Evolutionary conservation across 2,888 invertebrate genomes (phyloP), one percentile per base, ranked within the genome.

Genomic region (Leucophora obtusa): DNA sequence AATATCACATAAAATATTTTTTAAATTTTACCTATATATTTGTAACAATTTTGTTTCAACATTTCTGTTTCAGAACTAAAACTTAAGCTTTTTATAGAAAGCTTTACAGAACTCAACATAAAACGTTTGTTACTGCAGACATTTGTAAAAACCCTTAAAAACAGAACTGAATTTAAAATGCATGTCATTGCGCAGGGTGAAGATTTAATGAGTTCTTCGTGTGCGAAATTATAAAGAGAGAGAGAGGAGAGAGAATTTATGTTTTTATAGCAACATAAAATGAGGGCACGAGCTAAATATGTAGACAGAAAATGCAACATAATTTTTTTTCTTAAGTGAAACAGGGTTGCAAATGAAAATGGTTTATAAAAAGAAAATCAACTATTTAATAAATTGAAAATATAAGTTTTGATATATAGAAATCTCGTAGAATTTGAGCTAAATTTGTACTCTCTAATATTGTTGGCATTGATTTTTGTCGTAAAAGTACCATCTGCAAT

Each of bases 191-290:
- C 71, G 66, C 60, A 54, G 43, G 51, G 60, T n/a, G 53, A 7
- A 33, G 18, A 38, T 17, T 62, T 21, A 18, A 11, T 14, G 21
- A 17, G 17, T 33, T 17, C 1, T 11, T 17, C 59, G 3, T 7
- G 38, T 10, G 33, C 2, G 11, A 17, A 60, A 17, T 53, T 18
- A 33, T 7, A 50, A 35, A 11, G 18, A n/a, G 21, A 56, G 66
- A 53, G 54, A 14, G 35, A 21, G 47, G 38, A 8, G 35, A 21
- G 47, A 51, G 38, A 56, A 51, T 6, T 17, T 47, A 54, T 65
- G 47, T 18, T 47, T 33, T 73, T 63, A 65, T 79, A 68, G 74
- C 56, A 68, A 75, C 74, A 75, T 69, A 54, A 70, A 79, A 69
- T 79, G 58, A 65, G 78, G 78, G 69, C 68, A 79, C 59, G 58